Base-by-base conservation (phyloP, 2,113 vertebrate genomes). In the Camelus dromedarius region DNA sequence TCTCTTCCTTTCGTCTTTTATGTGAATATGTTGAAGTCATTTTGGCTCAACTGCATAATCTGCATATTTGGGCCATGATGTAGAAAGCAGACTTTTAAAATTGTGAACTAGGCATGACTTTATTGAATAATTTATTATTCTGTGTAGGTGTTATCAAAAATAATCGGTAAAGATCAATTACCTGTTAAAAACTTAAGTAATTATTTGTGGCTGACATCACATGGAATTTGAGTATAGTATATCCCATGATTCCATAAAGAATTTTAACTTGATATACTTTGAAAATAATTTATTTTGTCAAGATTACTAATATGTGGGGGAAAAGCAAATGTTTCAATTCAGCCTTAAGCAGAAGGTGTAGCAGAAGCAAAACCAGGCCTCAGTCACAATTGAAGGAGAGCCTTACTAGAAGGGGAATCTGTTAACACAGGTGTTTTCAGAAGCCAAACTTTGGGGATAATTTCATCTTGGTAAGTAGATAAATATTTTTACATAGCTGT, bases 21-120 rank as follows among this genome's bases (percentile, higher is more conserved):
- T 86, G 30, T 87, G 58, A 81, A 46, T 72, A 93, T 38, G 80
- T 89, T 75, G 64, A 91, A 89, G 48, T 66, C 5, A 60, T 69
- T 84, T 93, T 91, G 52, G 2, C 20, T 91, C 15, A 67, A 6
- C 13, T 30, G 20, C 35, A 62, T 22, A 73, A 91, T 76, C 73
- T 89, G 2, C 26, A 28, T 35, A 64, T 2, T 12, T 60, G 16
- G 7, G 6, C 4, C 11, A 67, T 88, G 16, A 46, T 50, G 38
- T n/a, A 91, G 18, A 84, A 89, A 88, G 48, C 12, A 94, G 56
- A 95, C 38, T 67, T 92, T 92, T 79, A 66, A 93, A 73, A 84
- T 24, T 69, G 54, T 60, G 54, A 79, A 70, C 5, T 5, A 84
- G 3, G 14, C 16, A 75, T 54, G 4, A 92, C n/a, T 91, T 72